phyloP scores from a whole-genome alignment of 35 echinoderm and acorn worm species.

The Heliocidaris tuberculata region DNA sequence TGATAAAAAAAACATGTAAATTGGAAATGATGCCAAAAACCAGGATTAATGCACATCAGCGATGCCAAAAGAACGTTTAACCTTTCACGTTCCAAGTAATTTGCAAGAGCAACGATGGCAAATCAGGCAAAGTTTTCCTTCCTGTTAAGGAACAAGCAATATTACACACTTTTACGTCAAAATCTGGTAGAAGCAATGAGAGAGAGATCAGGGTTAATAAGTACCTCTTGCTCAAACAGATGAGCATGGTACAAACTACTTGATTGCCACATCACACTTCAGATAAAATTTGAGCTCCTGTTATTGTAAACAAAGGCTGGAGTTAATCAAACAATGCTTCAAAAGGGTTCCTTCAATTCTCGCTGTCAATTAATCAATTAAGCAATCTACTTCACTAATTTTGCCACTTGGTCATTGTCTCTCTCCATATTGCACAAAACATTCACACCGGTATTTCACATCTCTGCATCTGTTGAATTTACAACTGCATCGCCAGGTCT shows the following conservation, averaged over 20 bases:
- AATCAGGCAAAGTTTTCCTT: neutral
- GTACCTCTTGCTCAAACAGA: neutral
- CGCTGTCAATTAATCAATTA: neutral
- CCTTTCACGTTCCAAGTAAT: neutral
- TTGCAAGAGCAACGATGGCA: neutral
- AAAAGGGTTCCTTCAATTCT: neutral
- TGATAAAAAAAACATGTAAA: neutral
- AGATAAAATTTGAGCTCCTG: neutral
- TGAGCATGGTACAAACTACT: neutral
- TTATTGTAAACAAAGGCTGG: neutral
- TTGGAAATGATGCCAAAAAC: neutral
- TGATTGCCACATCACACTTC: neutral
- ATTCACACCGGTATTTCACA: neutral
- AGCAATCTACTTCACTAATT: neutral
- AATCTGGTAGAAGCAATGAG: neutral
- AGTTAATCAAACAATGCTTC: neutral
- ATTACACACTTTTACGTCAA: neutral
- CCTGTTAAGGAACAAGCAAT: neutral
- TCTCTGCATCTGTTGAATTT: neutral
- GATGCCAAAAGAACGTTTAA: neutral
- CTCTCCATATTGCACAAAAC: neutral
- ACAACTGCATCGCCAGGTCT: neutral
- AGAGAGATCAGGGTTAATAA: neutral
- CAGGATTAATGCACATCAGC: neutral
- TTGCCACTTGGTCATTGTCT: neutral